Conservation (phyloP, 53 echinoderm and acorn worm genomes). For the Temnopleurus reevesii region DNA sequence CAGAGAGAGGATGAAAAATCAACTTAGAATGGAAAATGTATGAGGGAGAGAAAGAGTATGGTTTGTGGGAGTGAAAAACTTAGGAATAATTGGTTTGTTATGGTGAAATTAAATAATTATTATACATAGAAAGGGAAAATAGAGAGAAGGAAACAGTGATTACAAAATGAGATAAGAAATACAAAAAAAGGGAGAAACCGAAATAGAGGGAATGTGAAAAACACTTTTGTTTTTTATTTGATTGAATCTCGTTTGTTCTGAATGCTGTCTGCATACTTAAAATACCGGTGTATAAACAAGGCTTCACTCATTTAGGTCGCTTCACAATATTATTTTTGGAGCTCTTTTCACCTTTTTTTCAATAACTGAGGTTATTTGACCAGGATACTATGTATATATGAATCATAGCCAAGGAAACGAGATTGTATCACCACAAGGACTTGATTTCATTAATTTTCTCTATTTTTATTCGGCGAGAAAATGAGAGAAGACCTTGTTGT, state of each 20-base stretch:
- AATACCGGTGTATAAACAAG: slow-evolving; percentile 55
- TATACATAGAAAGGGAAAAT: no score
- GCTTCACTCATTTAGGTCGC: slow-evolving; percentile 6
- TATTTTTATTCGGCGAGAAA: background rate
- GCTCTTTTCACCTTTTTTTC: slow-evolving; percentile 4
- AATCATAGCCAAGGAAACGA: background rate
- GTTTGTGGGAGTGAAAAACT: no score
- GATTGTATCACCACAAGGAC: background rate
- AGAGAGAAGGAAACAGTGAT: no score
- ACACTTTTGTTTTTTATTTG: slow-evolving; percentile 25
- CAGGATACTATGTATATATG: background rate
- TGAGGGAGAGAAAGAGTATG: no score
- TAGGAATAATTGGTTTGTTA: no score
- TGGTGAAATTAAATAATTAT: no score
- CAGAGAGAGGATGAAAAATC: no score
- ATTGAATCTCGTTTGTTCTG: slow-evolving; percentile 47
- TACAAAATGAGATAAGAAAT: no score
- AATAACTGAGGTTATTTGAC: slow-evolving; percentile 25
- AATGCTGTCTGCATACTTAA: slow-evolving; percentile 47
- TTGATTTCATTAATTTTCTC: slow-evolving; percentile 12
- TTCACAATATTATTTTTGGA: background rate
- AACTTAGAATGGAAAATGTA: no score
- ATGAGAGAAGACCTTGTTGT: background rate
- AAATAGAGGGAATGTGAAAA: background rate
- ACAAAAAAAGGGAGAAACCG: no score